These are phyloP conservation scores for Meta bourneti DNA, from an alignment of 2,888 invertebrate species.

Conservation along the genomic window DNA sequence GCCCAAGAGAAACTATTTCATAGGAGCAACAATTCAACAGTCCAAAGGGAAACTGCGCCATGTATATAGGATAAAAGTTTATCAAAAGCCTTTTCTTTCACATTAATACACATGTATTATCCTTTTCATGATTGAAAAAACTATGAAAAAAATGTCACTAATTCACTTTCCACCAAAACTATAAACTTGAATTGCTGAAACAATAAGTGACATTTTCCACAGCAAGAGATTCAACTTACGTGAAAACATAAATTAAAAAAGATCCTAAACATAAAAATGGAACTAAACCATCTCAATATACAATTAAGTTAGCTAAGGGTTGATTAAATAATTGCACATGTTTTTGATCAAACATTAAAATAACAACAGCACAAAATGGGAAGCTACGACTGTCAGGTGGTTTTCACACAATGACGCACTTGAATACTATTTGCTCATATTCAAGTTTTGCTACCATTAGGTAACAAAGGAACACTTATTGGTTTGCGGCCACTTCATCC, in stretches of 20 bases:
- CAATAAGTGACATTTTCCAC: not conserved
- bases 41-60: not conserved
- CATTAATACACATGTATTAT: not conserved
- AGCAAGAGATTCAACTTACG: not conserved
- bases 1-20: too few species aligned
- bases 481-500: constrained; percentile 73
- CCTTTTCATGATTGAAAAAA: not conserved
- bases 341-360: too few species aligned
- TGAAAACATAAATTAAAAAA: not conserved
- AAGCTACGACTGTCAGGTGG: not conserved
- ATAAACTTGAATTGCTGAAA: not conserved
- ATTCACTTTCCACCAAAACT: not conserved
- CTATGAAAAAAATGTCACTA: too few species aligned
- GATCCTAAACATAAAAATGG: not conserved
- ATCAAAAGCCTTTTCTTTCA: not conserved
- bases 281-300: not conserved
- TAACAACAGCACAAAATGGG: too few species aligned
- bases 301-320: not conserved
- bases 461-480: constrained; percentile 11
- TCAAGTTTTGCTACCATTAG: not conserved
- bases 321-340: too few species aligned
- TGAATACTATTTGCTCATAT: not conserved
- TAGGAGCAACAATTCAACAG: not conserved
- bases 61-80: not conserved
- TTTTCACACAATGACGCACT: not conserved